Percentiles rank a stretch among this genome's conserved stretches.
These are phyloP conservation scores for Amiota minor DNA, from an alignment of 2,888 invertebrate genomes.

Conservation along the genomic window DNA sequence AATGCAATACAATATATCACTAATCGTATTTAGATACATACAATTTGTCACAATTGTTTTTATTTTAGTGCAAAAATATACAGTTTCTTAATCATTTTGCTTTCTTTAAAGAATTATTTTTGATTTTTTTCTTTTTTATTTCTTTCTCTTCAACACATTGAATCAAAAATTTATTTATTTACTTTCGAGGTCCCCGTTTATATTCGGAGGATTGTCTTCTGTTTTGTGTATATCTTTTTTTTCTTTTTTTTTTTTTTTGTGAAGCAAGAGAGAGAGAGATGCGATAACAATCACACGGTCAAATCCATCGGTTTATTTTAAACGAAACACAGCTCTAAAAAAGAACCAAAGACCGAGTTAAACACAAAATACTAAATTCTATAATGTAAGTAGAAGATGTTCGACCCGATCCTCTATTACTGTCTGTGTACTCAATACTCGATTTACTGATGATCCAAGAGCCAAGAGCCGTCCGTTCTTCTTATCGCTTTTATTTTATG, in stretches of 20 bases:
- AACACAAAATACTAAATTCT: background rate
- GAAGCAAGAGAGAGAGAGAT: background rate
- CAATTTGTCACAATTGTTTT: no score
- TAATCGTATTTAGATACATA: background rate
- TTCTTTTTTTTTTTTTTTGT: background rate
- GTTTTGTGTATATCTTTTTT: background rate
- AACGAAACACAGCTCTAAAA: background rate
- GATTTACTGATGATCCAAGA: no score
- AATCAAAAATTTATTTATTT: slow-evolving; percentile 17
- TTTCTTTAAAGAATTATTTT: no score
- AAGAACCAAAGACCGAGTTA: background rate
- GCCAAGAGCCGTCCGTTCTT: no score
- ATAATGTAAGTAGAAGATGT: no score
- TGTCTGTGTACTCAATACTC: no score
- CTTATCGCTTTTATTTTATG: slow-evolving; percentile 51
- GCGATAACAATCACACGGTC: slow-evolving; percentile 23
- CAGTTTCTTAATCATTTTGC: no score
- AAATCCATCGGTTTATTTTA: background rate
- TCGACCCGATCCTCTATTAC: no score
- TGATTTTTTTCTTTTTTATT: background rate
- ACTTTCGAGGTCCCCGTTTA: background rate
- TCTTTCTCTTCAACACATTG: background rate
- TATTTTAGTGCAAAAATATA: no score
- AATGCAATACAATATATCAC: slow-evolving; percentile 6
- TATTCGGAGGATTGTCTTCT: no score